Conservation (phyloP, 2,797 vertebrate genomes). For the Masticophis lateralis region DNA sequence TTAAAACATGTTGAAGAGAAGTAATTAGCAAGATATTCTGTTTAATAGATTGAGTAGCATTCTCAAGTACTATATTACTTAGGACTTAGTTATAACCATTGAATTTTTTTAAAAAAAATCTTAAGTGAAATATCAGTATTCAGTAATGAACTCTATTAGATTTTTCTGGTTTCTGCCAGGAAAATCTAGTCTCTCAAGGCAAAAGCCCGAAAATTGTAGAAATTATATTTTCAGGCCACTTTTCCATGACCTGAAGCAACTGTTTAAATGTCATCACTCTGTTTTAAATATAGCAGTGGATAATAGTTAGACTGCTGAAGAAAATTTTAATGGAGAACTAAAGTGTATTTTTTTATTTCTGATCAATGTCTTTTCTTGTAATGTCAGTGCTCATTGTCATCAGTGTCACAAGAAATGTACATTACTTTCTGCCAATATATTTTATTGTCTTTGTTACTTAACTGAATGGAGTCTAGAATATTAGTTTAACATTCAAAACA, state of each 20-base stretch:
- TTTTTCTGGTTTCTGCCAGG: not conserved
- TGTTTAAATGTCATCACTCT: slow-evolving; percentile 1
- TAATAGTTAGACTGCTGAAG: slow-evolving; percentile 9
- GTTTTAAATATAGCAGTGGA: slow-evolving; percentile 23
- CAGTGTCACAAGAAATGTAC: slow-evolving; percentile 1
- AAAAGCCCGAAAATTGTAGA: slow-evolving; percentile 9
- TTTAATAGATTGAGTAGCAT: not conserved
- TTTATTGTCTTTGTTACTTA: slow-evolving; percentile 35
- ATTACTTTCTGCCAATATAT: slow-evolving; percentile 10
- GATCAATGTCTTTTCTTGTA: not conserved
- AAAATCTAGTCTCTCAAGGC: not conserved
- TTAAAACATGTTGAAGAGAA: not conserved
- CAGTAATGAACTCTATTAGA: not conserved
- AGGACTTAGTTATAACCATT: not conserved
- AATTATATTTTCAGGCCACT: not conserved
- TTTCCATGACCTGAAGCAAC: slow-evolving; percentile 33
- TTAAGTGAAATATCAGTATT: not conserved
- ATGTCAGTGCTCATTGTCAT: not conserved
- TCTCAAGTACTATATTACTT: not conserved
- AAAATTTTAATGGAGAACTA: slow-evolving; percentile 35
- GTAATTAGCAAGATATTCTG: not conserved
- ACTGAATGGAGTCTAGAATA: slow-evolving; percentile 5
- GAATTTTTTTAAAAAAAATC: not conserved
- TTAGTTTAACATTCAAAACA: slow-evolving; percentile 21
- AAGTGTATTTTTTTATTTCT: slow-evolving; percentile 30